phyloP scores from a whole-genome alignment of 2,888 invertebrate genomes.

The Perizoma affinitatum region DNA sequence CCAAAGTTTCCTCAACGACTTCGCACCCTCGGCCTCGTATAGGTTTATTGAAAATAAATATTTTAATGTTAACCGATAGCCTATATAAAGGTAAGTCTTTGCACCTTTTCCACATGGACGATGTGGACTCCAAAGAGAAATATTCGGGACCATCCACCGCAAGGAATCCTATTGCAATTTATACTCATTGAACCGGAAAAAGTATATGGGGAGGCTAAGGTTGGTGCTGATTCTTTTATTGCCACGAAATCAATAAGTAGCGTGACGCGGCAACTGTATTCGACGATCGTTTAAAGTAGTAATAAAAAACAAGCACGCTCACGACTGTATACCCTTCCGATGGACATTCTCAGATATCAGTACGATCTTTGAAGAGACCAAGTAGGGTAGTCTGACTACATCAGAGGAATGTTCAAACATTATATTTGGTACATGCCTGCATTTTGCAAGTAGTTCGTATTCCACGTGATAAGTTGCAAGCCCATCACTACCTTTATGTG shows the following conservation, averaged over 20 bases:
- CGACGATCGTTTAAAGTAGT: slow-evolving; percentile 46
- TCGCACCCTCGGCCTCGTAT: slow-evolving; percentile 47
- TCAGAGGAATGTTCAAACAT: too few species aligned
- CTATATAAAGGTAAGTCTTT: slow-evolving; percentile 68
- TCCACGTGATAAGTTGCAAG: too few species aligned
- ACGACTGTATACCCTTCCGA: too few species aligned
- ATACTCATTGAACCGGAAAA: slow-evolving; percentile 80
- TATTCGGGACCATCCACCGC: slow-evolving; percentile 72
- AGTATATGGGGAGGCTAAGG: slow-evolving; percentile 78
- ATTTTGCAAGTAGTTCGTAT: too few species aligned
- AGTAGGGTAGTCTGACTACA: too few species aligned
- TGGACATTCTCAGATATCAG: too few species aligned
- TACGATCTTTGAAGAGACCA: too few species aligned
- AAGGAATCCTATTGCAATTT: slow-evolving; percentile 82
- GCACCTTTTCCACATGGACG: slow-evolving; percentile 67
- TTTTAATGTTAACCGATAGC: slow-evolving; percentile 68
- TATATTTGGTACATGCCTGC: too few species aligned
- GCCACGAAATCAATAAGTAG: slow-evolving; percentile 75
- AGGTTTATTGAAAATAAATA: slow-evolving; percentile 64
- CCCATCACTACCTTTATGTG: too few species aligned
- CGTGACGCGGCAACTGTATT: slow-evolving; percentile 65
- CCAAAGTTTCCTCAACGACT: slow-evolving; percentile 45
- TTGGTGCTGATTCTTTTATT: slow-evolving; percentile 78
- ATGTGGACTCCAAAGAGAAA: slow-evolving; percentile 67
- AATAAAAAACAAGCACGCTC: too few species aligned